Evolutionary conservation across 2,113 vertebrate genomes (phyloP), one percentile per base, ranked within the genome.

Genomic region (Cyprinodon tularosa): DNA sequence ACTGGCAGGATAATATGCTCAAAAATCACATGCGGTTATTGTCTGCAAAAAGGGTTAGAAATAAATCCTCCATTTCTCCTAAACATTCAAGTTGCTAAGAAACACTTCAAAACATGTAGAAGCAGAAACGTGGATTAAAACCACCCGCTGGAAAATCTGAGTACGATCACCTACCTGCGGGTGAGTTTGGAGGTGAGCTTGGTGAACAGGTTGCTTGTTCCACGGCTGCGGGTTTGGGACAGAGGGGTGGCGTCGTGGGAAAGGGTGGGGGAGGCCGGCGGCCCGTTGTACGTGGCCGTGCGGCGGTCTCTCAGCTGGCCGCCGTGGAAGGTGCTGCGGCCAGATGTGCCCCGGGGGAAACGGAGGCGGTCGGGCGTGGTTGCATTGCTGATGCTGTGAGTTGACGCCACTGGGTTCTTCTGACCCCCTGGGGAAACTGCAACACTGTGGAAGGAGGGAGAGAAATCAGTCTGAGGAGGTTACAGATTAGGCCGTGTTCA

Each of bases 121-220:
- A 53, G 15, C 48, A 17, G 48, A 29, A 29, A 29, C 29, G 29
- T 29, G 29, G 29, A 29, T 29, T 1, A 29, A 29, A 29, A 29
- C 29, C 29, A 29, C 29, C 29, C 29, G 29, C 48, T 53, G 48
- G 14, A 17, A 17, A 53, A 17, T 29, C 29, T 1, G 13, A 53
- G 48, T 6, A 9, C 3, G 2, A 20, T 17, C 50, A n/a, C 64
- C 38, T 96, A 99, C 98, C 98, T 99, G 93, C 97, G 95, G 0
- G 97, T 99, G 40, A 99, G 96, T 74, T 99, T 99, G 50, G 97
- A 99, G 84, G 98, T 99, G 71, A 99, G 95, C 86, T 99, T 99
- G 85, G 95, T 97, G 87, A 99, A 99, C 0, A 99, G 96, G 74
- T 98, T 99, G 82, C 97, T 97, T 88, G 97, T 97, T 77, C 96